phyloP scores from a whole-genome alignment of 1,140 invertebrate genomes.

The Drosophila suzukii region DNA sequence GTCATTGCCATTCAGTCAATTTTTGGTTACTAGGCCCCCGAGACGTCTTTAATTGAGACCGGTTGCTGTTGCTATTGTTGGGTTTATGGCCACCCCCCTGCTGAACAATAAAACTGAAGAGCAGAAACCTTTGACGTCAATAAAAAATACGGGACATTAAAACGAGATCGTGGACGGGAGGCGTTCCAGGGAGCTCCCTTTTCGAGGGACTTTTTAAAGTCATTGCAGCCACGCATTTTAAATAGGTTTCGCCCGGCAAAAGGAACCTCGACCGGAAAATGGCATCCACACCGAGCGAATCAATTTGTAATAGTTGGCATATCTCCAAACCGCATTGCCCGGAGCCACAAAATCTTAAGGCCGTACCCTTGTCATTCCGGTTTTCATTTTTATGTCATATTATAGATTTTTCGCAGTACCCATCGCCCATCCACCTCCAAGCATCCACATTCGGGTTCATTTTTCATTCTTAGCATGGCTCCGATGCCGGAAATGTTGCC shows the following conservation, averaged over 20 bases:
- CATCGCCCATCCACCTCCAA: constrained; percentile 10
- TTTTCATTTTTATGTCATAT: constrained; percentile 82
- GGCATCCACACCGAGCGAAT: constrained; percentile 58
- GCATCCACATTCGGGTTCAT: constrained; percentile 55
- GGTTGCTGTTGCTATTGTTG: constrained; percentile 49
- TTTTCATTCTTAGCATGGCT: constrained; percentile 80
- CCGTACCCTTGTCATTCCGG: constrained; percentile 75
- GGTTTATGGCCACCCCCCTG: constrained; percentile 59
- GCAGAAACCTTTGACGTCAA: constrained; percentile 75
- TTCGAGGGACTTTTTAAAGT: constrained; percentile 38
- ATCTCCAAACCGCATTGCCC: constrained; percentile 74
- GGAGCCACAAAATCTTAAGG: constrained; percentile 43
- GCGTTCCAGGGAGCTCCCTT: neutral
- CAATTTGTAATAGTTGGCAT: constrained; percentile 82
- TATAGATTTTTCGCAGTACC: constrained; percentile 62
- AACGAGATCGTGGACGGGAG: constrained; percentile 25
- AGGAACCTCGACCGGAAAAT: constrained; percentile 21
- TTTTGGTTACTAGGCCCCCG: constrained; percentile 76
- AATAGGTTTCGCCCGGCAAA: constrained; percentile 26
- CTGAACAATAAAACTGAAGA: constrained; percentile 73
- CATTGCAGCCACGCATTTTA: constrained; percentile 60
- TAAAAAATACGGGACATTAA: constrained; percentile 62
- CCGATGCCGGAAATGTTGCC: constrained; percentile 78
- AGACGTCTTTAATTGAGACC: constrained; percentile 78
- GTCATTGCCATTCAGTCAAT: constrained; percentile 70